Evolutionary conservation across 1,140 invertebrate genomes (phyloP).

Genomic region (Leptestheria dahalacensis): DNA sequence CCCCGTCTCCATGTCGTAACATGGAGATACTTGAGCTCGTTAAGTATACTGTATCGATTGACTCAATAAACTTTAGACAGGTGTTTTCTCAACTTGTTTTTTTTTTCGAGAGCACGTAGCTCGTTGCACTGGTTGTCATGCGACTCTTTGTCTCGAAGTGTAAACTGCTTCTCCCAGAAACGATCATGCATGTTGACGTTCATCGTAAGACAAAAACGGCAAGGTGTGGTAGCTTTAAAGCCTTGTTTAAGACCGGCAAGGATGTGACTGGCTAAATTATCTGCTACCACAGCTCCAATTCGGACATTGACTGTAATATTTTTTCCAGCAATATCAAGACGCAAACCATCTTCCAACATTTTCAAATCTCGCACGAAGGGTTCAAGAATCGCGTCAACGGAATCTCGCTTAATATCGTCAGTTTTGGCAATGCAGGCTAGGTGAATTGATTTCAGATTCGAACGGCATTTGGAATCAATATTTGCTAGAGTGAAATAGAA

Average conservation of each 20-base stretch:
- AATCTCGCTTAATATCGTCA: neutral
- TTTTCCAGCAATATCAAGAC: neutral
- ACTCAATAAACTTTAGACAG: constrained; percentile 8
- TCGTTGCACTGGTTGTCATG: neutral
- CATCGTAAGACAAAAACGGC: neutral
- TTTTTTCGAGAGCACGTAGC: neutral
- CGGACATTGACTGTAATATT: neutral
- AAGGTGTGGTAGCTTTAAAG: neutral
- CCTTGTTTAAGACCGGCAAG: neutral
- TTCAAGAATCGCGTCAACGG: neutral
- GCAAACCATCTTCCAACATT: neutral
- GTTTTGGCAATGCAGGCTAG: neutral
- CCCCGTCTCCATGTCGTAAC: too few relatives aligned
- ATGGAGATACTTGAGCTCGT: too few relatives aligned
- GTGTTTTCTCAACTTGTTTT: neutral
- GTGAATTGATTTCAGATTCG: neutral
- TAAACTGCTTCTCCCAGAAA: neutral
- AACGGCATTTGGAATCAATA: neutral
- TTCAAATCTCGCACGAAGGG: neutral
- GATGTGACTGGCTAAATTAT: neutral
- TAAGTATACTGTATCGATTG: constrained; percentile 8
- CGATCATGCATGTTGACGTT: neutral
- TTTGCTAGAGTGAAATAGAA: too few relatives aligned
- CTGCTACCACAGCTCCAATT: neutral
- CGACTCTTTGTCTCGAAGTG: neutral